Conservation (phyloP, 2,797 vertebrate species). For the Megaceryle alcyon region DNA sequence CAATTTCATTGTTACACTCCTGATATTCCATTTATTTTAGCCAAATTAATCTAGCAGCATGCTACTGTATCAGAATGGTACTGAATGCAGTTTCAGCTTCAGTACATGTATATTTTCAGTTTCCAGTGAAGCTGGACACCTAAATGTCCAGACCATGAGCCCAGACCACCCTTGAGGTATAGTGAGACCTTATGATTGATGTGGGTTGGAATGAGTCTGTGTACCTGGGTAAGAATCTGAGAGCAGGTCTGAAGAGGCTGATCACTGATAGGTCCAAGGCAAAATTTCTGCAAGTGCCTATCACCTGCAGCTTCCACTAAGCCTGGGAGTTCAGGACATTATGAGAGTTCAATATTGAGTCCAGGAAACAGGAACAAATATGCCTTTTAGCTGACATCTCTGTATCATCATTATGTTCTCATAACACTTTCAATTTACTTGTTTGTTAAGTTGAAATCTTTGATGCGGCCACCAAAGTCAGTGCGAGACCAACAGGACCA, state of each 20-base stretch:
- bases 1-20: not conserved
- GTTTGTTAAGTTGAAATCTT: conserved; percentile 87
- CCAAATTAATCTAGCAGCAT: not conserved
- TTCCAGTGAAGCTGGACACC: not conserved
- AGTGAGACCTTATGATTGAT: not conserved
- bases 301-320: not conserved
- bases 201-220: not conserved
- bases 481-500: conserved; percentile 60
- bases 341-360: not conserved
- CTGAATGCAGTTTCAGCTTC: not conserved
- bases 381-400: not conserved
- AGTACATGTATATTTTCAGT: not conserved
- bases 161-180: not conserved
- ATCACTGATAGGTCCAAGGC: not conserved
- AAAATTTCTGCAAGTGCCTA: not conserved
- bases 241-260: not conserved
- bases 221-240: not conserved
- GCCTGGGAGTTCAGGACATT: not conserved
- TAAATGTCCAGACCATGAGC: not conserved
- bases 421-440: not conserved
- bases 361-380: not conserved
- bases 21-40: not conserved
- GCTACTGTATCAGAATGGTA: not conserved
- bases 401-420: not conserved
- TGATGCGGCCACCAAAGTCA: conserved; percentile 83